These are phyloP conservation scores for Neodontobutis hainanensis DNA, from an alignment of 2,113 vertebrate genomes.

Conservation along the genomic window DNA sequence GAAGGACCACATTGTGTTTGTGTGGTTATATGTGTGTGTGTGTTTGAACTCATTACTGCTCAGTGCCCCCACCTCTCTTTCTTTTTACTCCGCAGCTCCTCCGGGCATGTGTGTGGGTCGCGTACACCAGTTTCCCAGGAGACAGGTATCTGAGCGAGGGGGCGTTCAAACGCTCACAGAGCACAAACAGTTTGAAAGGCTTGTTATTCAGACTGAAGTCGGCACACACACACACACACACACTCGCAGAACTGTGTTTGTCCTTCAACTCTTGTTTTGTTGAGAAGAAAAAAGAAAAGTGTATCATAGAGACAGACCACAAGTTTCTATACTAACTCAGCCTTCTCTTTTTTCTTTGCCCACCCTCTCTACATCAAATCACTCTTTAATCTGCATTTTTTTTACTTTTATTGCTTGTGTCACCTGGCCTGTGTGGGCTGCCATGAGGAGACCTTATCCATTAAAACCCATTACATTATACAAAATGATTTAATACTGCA, in stretches of 20 bases:
- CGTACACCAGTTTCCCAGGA: slow-evolving; percentile 66
- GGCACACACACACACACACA: slow-evolving; percentile 41
- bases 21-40: slow-evolving; percentile 20
- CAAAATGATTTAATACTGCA: no score
- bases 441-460: no score
- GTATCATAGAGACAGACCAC: neutral
- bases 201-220: slow-evolving; percentile 54
- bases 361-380: neutral
- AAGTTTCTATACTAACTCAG: neutral
- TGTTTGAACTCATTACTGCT: slow-evolving; percentile 34
- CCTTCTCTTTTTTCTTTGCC: neutral
- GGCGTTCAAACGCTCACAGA: slow-evolving; percentile 58
- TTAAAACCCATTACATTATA: no score
- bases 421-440: neutral
- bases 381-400: neutral
- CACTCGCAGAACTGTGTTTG: slow-evolving; percentile 32
- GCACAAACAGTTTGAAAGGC: slow-evolving; percentile 56
- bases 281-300: neutral
- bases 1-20: slow-evolving; percentile 6
- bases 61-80: slow-evolving; percentile 13
- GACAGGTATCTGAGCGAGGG: slow-evolving; percentile 67
- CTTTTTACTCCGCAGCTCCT: slow-evolving; percentile 20
- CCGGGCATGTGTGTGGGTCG: slow-evolving; percentile 30
- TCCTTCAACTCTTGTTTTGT: slow-evolving; percentile 14
- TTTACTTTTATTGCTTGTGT: neutral